Evolutionary conservation across 1,140 invertebrate genomes (phyloP), one percentile per base, ranked within the genome.

Genomic region (Coptotermes formosanus): DNA sequence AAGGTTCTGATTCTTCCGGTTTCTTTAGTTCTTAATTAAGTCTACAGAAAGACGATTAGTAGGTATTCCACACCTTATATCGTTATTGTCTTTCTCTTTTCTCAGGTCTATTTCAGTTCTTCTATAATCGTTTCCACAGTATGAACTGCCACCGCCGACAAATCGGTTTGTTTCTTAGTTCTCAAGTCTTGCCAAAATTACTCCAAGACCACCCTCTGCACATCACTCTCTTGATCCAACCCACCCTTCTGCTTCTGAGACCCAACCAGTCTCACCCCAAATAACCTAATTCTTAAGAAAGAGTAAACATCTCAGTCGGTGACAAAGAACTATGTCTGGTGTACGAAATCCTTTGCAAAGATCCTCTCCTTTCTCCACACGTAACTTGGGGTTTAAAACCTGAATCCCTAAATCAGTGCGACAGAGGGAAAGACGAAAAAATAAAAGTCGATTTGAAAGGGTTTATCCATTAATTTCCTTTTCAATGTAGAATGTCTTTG

Each of bases 381-480:
- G 3, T 16, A 75, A 30, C 14, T 25, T 75, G 8, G 64, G 64
- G 30, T 75, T 75, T 75, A 75, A n/a, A 75, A 75, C 6, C 64
- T 75, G 64, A 75, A 75, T 0, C n/a, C 64, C 8, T 75, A 75
- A 30, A 75, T 14, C 0, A 30, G n/a, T 75, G n/a, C 7, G n/a
- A 7, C n/a, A 75, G 25, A 75, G 64, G n/a, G 14, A 75, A 25
- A 30, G 25, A 14, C n/a, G 64, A 19, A 75, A 30, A 75, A 30
- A 75, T 25, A 75, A 0, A 30, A 30, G 30, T 75, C 64, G n/a
- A 75, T 75, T 75, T 75, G 30, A 75, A 75, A 75, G n/a, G 59
- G 64, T 75, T 75, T 25, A 75, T 75, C 64, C 64, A 75, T 75
- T 75, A 75, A 75, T 75, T 75, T 75, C 14, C 64, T 16, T 75